Conservation (phyloP, 2,797 vertebrate genomes). For the Limnodromus scolopaceus region DNA sequence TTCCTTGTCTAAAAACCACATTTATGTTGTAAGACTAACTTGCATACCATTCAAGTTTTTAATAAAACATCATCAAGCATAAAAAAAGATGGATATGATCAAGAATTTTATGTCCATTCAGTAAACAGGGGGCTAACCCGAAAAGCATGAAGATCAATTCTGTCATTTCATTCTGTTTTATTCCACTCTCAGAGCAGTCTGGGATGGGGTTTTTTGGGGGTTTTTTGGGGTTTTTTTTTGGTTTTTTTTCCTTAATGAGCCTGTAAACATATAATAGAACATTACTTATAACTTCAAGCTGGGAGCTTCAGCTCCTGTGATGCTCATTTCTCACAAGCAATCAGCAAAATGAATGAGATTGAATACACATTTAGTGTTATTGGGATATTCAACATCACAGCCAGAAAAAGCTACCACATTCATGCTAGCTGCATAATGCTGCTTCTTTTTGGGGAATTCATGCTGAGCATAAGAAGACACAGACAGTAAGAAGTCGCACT, state of each 20-base stretch:
- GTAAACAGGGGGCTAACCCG: neutral
- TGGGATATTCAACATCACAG: neutral
- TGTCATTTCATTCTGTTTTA: neutral
- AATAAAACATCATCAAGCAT: neutral
- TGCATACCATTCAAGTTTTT: neutral
- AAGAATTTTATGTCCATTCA: neutral
- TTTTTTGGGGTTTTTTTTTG: too few species aligned
- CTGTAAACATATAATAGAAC: neutral
- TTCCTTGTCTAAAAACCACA: neutral
- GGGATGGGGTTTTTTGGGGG: neutral
- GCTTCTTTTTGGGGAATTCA: neutral
- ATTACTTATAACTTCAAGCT: neutral
- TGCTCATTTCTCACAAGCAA: neutral
- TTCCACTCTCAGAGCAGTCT: neutral
- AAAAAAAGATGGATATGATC: neutral
- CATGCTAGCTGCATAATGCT: neutral
- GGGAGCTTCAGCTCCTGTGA: neutral
- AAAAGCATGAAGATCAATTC: neutral
- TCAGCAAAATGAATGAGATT: conserved; percentile 1
- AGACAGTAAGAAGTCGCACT: neutral
- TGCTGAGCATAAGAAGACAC: neutral
- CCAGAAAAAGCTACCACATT: neutral
- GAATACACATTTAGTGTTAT: neutral
- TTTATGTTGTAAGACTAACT: neutral
- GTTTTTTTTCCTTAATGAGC: neutral